Conservation (phyloP, 1,140 invertebrate genomes). For the Drosophila parvula region DNA sequence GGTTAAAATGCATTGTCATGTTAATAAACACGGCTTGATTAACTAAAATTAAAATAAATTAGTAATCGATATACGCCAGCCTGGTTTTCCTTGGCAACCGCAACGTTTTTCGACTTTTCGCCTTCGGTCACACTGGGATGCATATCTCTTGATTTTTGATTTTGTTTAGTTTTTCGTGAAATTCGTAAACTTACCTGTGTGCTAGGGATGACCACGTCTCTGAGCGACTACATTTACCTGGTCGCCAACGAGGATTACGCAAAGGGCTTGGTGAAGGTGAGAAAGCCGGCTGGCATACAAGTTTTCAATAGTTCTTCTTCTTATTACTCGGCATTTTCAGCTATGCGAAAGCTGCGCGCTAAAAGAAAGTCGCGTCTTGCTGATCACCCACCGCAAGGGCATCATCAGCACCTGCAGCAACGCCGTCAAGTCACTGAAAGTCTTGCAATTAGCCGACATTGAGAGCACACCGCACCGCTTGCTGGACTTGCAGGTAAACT, state of each 20-base stretch:
- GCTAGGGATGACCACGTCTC: conserved; percentile 23
- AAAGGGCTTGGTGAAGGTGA: conserved; percentile 48
- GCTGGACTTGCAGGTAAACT: conserved; percentile 31
- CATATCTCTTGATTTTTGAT: background rate
- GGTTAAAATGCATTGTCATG: too few species aligned
- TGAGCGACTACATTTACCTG: conserved; percentile 45
- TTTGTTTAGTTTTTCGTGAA: conserved; percentile 11
- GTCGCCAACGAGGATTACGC: conserved; percentile 51
- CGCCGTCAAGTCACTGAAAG: background rate
- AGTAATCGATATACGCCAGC: too few species aligned
- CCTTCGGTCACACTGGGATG: conserved; percentile 1
- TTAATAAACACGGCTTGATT: background rate
- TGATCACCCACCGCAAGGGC: conserved; percentile 42
- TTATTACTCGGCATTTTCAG: conserved; percentile 13
- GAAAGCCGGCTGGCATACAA: background rate
- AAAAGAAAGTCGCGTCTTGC: conserved; percentile 46
- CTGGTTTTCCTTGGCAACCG: background rate
- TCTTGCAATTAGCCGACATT: conserved; percentile 33
- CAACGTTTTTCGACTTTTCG: background rate
- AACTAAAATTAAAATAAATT: too few species aligned
- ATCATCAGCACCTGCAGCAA: background rate
- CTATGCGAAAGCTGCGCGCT: conserved; percentile 52
- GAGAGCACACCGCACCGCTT: conserved; percentile 48
- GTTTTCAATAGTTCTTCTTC: background rate
- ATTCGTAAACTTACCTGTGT: background rate